Evolutionary conservation across 2,113 vertebrate genomes (phyloP), one percentile per base, ranked within the genome.

Genomic region (Gila orcuttii): DNA sequence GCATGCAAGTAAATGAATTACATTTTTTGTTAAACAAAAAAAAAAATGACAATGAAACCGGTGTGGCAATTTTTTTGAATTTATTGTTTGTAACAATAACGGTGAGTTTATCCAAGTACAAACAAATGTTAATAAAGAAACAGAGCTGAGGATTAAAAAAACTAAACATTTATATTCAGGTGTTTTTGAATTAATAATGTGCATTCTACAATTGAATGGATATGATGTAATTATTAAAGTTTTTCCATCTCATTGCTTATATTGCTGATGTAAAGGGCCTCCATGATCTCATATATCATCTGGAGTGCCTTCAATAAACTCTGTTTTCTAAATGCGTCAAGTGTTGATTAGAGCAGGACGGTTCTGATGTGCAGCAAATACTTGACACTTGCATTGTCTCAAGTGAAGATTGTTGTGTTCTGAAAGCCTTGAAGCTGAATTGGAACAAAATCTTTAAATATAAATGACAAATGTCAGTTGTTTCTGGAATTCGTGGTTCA

Each of bases 401-500:
- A 79, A 17, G 23, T 79, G 57, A 79, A 42, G 23, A 62, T 25
- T 28, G 25, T 76, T 55, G 59, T 10, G 59, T 31, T 64, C n/a
- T 45, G 13, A 42, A 60, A 60, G 12, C 21, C 21, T 36, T 23
- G 75, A 28, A 21, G 76, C 36, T 36, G 45, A 77, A 77, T 8
- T 42, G 57, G 10, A 79, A 8, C 77, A 80, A 45, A 79, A 42
- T 1, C 3, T 45, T 45, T 28, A 15, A 12, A 75, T 75, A 50
- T 47, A 50, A 74, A 25, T 25, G 12, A 74, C 21, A 74, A 45
- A 74, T 47, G 6, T 3, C 10, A 3, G 36, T 73, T 42, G 68
- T 74, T 47, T 25, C 42, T 74, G 12, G 73, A 75, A 17, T 75
- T 7, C 52, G 47, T 66, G 74, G 19, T 64, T 82, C 80, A 85